Evolutionary conservation across 2,888 invertebrate species (phyloP), one percentile per base, ranked within the genome.

Genomic region (Schizotus pectinicornis): DNA sequence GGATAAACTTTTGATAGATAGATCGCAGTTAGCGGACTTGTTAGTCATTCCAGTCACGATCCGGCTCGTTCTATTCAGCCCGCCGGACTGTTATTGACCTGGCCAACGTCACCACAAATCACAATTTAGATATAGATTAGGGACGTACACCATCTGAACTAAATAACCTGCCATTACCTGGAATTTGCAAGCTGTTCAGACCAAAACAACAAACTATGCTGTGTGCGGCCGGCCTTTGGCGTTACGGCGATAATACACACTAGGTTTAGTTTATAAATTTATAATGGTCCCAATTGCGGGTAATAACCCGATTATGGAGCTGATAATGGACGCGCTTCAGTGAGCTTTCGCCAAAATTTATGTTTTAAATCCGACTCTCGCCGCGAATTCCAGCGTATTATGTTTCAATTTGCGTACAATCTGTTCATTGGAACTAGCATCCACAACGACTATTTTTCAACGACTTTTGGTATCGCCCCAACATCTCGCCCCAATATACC

Each of bases 1-100:
- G 70, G 69, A 72, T 71, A 70, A 73, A 73, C 68, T 72, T 72
- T 69, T 72, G 73, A 73, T 73, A 71, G 72, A 74, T 72, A 69
- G 69, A 70, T 72, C 67, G 68, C 66, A 64, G 68, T 64, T 63
- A 65, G 63, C 56, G 56, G 61, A 63, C 61, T 59, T 62, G 61
- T 55, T 59, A 61, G 59, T 64, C 65, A 73, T 71, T 71, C 71
- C 34, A 63, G 67, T 71, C 71, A 73, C 72, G 71, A 62, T 63
- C 59, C 34, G 42, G 50, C 55, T 63, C 61, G 61, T 62, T 55
- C 61, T 57, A 65, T 69, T 62, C 67, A 64, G 59, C 61, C 45
- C 64, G 62, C 63, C 63, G 58, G 59, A 65, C 67, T 63, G 68
- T 65, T 69, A 72, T 73, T 72, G 70, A 71, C 72, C 70, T 66